Evolutionary conservation across 2,113 vertebrate species (phyloP).

Genomic region (Litocranius walleri): DNA sequence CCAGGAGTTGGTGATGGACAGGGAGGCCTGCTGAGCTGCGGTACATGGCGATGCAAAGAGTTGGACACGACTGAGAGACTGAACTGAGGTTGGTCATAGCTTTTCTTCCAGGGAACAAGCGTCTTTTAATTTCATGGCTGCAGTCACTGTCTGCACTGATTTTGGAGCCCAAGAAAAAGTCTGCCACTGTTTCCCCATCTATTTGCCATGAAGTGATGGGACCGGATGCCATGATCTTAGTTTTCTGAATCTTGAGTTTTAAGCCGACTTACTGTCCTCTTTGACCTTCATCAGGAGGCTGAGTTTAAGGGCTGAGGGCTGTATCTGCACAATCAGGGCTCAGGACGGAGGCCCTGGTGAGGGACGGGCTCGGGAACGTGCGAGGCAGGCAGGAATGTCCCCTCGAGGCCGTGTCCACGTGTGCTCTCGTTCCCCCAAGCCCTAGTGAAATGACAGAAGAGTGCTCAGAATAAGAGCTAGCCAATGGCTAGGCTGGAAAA

Average conservation of each 20-base stretch:
- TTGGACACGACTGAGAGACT: neutral
- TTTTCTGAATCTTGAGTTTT: neutral
- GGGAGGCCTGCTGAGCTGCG: neutral
- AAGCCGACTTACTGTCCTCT: accelerated
- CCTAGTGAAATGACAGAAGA: neutral
- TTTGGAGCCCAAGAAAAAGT: neutral
- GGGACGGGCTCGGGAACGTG: accelerated
- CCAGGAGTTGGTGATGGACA: neutral
- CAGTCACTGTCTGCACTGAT: neutral
- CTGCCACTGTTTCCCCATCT: neutral
- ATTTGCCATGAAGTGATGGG: neutral
- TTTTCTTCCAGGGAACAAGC: neutral
- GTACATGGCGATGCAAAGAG: neutral
- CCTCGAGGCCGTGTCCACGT: accelerated
- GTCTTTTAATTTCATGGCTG: neutral
- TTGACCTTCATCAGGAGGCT: neutral
- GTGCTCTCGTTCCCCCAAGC: neutral
- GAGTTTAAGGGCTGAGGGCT: neutral
- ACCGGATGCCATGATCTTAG: neutral
- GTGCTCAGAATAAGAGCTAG: accelerated
- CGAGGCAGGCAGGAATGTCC: neutral
- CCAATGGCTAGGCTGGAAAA: neutral
- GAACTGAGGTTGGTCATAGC: neutral
- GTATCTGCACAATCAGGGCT: neutral
- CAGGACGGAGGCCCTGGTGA: neutral